phyloP scores from a whole-genome alignment of 35 echinoderm and acorn worm species.

The Apostichopus japonicus region DNA sequence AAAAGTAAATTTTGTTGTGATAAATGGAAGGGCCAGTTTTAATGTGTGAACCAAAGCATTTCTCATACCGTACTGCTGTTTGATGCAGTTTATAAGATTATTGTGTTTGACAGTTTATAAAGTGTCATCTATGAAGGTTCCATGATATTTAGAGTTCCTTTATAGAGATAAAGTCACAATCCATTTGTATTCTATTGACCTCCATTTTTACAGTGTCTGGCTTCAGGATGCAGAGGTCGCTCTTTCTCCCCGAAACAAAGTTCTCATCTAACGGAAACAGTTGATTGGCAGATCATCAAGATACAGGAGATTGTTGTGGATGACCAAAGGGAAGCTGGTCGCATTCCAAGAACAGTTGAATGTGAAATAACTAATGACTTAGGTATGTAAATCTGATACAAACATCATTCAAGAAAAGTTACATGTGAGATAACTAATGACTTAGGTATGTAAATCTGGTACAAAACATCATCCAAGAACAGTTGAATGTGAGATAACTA shows the following conservation, averaged over 20 bases:
- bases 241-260: conserved; percentile 84
- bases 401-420: too few species aligned
- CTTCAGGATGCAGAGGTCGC: conserved; percentile 72
- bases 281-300: conserved; percentile 91
- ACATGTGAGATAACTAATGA: too few species aligned
- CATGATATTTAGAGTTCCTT: background rate
- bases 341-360: conserved; percentile 95
- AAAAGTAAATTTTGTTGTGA: too few species aligned
- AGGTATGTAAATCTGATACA: conserved; percentile 51
- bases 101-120: too few species aligned
- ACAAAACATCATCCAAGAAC: too few species aligned
- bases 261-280: conserved; percentile 83
- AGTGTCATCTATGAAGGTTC: background rate
- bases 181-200: background rate
- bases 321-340: conserved; percentile 88
- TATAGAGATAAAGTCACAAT: background rate
- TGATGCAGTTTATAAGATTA: too few species aligned
- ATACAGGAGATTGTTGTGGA: conserved; percentile 97
- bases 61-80: too few species aligned
- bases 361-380: conserved; percentile 95
- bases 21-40: too few species aligned
- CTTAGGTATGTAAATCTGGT: too few species aligned
- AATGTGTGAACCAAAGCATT: too few species aligned
- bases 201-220: conserved; percentile 65
- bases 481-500: too few species aligned